Conservation (phyloP, 1,140 invertebrate species). For the Dinoponera quadriceps region DNA sequence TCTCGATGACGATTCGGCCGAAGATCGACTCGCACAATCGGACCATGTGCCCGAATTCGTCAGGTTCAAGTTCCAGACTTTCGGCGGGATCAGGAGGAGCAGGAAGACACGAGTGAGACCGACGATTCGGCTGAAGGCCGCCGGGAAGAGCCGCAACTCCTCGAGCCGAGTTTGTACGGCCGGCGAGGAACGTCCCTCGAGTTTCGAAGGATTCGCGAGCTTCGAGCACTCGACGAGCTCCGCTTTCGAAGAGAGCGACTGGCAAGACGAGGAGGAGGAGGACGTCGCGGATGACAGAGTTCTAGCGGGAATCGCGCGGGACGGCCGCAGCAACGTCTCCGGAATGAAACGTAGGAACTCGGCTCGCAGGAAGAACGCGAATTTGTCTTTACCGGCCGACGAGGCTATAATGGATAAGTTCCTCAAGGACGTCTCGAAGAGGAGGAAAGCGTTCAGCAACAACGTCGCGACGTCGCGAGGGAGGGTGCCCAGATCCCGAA, state of each 20-base stretch:
- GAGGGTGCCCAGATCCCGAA: neutral
- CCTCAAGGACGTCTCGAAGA: slow-evolving; percentile 42
- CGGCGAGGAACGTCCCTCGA: neutral
- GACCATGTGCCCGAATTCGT: slow-evolving; percentile 47
- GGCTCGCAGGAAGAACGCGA: neutral
- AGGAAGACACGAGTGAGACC: slow-evolving; percentile 55
- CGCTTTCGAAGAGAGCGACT: slow-evolving; percentile 33
- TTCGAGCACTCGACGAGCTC: slow-evolving; percentile 36
- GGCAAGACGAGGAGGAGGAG: neutral
- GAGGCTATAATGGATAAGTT: slow-evolving; percentile 61
- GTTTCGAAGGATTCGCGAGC: slow-evolving; percentile 24
- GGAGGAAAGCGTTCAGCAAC: slow-evolving; percentile 42
- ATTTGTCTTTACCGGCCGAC: neutral
- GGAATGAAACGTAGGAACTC: neutral
- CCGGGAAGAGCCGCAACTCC: neutral
- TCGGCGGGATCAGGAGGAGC: slow-evolving; percentile 76
- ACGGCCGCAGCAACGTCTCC: neutral
- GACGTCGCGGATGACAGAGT: neutral
- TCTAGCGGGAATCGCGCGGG: neutral
- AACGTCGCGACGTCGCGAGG: neutral
- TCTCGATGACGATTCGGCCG: neutral
- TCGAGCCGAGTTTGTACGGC: neutral
- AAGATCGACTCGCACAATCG: neutral
- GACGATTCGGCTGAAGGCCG: slow-evolving; percentile 18
- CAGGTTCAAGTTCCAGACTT: slow-evolving; percentile 75